Evolutionary conservation across 35 echinoderm and acorn worm genomes (phyloP), one percentile per base, ranked within the genome.

Genomic region (Nesometra sesokonis): DNA sequence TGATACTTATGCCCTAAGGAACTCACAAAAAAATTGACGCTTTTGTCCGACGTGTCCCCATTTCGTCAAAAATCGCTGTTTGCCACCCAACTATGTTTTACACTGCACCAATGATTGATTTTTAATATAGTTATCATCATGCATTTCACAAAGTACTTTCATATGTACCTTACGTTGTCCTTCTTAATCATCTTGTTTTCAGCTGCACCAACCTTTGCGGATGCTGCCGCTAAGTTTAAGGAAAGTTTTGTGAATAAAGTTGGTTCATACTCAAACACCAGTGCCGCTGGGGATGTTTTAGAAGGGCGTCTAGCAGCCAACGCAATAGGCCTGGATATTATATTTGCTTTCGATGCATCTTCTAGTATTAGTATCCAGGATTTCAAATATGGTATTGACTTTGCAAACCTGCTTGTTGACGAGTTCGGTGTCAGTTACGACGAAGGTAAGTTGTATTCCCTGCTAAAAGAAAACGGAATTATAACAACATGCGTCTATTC

Each of bases 341-440:
- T 91, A 23, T 91, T 91, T 80, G 89, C 89, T 7, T 91, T 86
- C 77, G 89, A 91, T 32, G 78, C 31, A 27, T 91, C 89, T 0
- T 91, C 89, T 29, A 86, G 84, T 43, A 46, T 91, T 46, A 57
- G 57, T 35, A 17, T n/a, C 2, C 34, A 32, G 13, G 84, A 91
- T 27, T 91, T 91, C 30, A 9, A 86, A 47, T 43, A 79, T 17
- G 84, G 89, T 4, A 13, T 91, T 32, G 84, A 85, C 33, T 91
- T 91, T 37, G 79, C 89, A n/a, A 76, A 86, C 2, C 33, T 38
- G 2, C 76, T 91, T 32, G 37, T 91, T 33, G 38, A 81, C 35
- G 36, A 91, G 35, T 91, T 91, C 57, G 89, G 84, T 17, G 84
- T 86, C 5, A 47, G 37, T 21, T 78, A 91, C 32, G 40, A 86